Evolutionary conservation across 1,140 invertebrate species (phyloP), one percentile per base, ranked within the genome.

Genomic region (Lanistes nyassanus): DNA sequence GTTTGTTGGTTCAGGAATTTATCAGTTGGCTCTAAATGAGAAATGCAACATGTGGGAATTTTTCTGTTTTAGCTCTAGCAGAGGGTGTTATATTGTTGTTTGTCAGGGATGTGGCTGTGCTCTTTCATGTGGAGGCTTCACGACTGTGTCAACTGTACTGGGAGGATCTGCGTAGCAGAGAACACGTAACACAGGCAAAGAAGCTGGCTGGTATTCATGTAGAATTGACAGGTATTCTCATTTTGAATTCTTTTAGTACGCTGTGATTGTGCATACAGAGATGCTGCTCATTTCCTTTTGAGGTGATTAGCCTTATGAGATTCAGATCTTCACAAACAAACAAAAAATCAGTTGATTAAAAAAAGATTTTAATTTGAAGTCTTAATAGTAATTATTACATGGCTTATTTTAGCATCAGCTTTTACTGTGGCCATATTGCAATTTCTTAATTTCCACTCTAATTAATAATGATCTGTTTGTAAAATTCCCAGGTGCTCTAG

Each of bases 81-180:
- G n/a, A n/a, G n/a, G n/a, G n/a, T n/a, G n/a, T n/a, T n/a, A n/a
- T n/a, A n/a, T 47, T 47, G 2, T 47, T 2, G 42, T 47, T 47
- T 47, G 42, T 29, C 37, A 83, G 82, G 69, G 70, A 80, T 31
- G 29, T 81, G 31, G 74, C 76, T 55, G 68, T 81, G 29, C 37
- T 77, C 70, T 92, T 95, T 69, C 91, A 93, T 83, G 84, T 95
- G 34, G 96, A 98, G 90, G 89, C 93, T 73, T 92, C 92, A 42
- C 93, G 94, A 80, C 91, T 94, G 47, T 94, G 94, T 88, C 89
- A 94, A 21, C 90, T 92, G 60, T 96, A 94, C 86, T 93, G 92
- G 82, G 92, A 95, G 82, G 90, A 94, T 26, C 90, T 92, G 64
- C 91, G 92, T 82, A 92, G 93, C 29, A 92, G 93, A 75, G 90